Evolutionary conservation across 2,113 vertebrate genomes (phyloP).

Genomic region (Balaenoptera acutorostrata): DNA sequence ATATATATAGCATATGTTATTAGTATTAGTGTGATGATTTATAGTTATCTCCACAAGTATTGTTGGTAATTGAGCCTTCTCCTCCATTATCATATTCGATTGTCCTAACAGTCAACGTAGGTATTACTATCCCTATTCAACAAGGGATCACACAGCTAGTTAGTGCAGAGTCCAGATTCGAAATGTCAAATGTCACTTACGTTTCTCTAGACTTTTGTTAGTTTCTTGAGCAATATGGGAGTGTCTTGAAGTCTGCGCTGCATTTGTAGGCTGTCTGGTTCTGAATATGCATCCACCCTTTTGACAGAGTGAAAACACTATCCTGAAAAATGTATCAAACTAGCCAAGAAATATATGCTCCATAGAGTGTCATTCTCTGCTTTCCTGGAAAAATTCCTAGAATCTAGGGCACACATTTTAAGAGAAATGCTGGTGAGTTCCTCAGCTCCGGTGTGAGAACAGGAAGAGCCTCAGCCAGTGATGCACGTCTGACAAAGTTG

Average conservation of each 20-base stretch:
- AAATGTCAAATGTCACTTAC: neutral
- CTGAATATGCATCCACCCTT: neutral
- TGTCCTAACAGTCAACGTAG: neutral
- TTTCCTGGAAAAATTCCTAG: conserved; percentile 5
- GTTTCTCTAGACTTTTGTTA: neutral
- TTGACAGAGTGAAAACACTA: neutral
- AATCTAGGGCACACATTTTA: neutral
- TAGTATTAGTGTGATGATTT: neutral
- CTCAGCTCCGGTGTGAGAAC: neutral
- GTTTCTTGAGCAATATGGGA: neutral
- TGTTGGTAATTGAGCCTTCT: neutral
- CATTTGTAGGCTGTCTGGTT: neutral
- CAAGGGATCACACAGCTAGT: neutral
- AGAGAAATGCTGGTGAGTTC: neutral
- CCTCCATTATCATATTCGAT: neutral
- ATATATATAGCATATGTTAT: neutral
- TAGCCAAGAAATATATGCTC: neutral
- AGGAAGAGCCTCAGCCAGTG: neutral
- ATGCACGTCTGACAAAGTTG: neutral
- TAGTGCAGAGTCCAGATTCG: neutral
- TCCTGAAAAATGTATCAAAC: neutral
- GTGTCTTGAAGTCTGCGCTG: neutral
- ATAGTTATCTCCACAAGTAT: neutral
- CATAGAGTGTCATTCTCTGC: neutral
- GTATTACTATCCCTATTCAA: neutral